Conservation (phyloP, 2,113 vertebrate species). For the Percopsis transmontana region DNA sequence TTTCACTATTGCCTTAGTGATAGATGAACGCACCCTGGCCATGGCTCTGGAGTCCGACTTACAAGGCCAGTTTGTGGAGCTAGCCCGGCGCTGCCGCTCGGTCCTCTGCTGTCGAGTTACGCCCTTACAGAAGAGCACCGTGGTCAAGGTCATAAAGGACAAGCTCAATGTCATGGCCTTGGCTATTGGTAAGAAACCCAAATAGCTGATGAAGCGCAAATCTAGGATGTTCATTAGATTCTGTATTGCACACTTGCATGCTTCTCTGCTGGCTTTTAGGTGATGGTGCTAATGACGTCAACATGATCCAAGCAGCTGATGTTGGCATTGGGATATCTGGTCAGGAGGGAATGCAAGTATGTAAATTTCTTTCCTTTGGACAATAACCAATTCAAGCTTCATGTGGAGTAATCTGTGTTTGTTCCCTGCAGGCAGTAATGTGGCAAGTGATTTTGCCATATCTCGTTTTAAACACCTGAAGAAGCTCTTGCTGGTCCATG, state of each 20-base stretch:
- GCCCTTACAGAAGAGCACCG: slow-evolving; percentile 87
- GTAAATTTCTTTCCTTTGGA: slow-evolving; percentile 8
- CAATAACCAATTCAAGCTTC: too few relatives aligned
- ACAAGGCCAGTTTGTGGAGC: slow-evolving; percentile 81
- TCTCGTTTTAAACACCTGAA: slow-evolving; percentile 90
- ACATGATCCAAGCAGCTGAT: slow-evolving; percentile 96
- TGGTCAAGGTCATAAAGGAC: slow-evolving; percentile 84
- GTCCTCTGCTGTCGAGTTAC: slow-evolving; percentile 91
- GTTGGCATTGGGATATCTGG: slow-evolving; percentile 92
- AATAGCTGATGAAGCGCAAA: too few relatives aligned
- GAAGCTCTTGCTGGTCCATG: slow-evolving; percentile 91
- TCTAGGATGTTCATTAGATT: too few relatives aligned
- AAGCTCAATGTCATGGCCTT: slow-evolving; percentile 87
- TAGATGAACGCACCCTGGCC: slow-evolving; percentile 83
- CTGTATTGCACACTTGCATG: too few relatives aligned
- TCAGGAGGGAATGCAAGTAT: slow-evolving; percentile 98
- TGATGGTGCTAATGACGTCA: slow-evolving; percentile 95
- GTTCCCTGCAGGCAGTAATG: slow-evolving; percentile 86
- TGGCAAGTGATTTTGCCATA: slow-evolving; percentile 96
- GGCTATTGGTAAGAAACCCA: slow-evolving; percentile 79
- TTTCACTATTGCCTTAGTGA: slow-evolving; percentile 81
- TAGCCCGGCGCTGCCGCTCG: slow-evolving; percentile 78
- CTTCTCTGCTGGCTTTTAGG: slow-evolving; percentile 83
- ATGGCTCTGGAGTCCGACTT: slow-evolving; percentile 81
- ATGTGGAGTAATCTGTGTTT: too few relatives aligned